A percentile compares a stretch with the other conserved stretches of the same genome.
Evolutionary conservation across 2,888 invertebrate genomes (phyloP).

Genomic region (Tupiocoris notatus): DNA sequence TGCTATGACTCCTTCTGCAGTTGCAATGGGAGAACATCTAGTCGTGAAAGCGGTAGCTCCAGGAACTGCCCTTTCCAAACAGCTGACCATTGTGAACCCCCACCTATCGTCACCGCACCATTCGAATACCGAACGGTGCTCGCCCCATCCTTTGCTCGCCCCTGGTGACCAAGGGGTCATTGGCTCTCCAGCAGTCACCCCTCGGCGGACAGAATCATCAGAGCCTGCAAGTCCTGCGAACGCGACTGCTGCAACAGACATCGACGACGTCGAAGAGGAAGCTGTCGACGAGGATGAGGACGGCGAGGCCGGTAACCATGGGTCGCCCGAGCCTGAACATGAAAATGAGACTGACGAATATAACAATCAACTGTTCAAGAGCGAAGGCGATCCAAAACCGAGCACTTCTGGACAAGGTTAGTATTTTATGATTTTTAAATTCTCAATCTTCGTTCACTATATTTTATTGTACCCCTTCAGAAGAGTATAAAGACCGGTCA

Average conservation of each 20-base stretch:
- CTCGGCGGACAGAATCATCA: conserved; percentile 7
- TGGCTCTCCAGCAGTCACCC: neutral
- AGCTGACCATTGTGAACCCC: conserved; percentile 24
- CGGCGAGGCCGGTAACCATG: neutral
- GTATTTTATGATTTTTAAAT: too few species aligned
- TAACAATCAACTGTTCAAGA: conserved; percentile 33
- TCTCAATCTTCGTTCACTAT: too few species aligned
- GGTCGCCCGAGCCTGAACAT: conserved; percentile 21
- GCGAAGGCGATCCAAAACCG: conserved; percentile 43
- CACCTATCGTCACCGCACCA: neutral
- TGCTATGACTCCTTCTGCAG: neutral
- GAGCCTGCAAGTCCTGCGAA: conserved; percentile 21
- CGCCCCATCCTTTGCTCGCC: conserved; percentile 8
- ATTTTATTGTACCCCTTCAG: too few species aligned
- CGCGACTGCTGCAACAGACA: conserved; percentile 5
- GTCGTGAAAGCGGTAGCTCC: conserved; percentile 33
- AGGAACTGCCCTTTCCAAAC: conserved; percentile 15
- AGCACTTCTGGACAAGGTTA: conserved; percentile 47
- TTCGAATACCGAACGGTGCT: conserved; percentile 10
- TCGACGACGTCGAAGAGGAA: conserved; percentile 17
- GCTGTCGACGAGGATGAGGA: conserved; percentile 35
- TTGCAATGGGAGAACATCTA: conserved; percentile 26
- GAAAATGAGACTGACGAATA: conserved; percentile 34
- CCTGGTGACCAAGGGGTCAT: conserved; percentile 1
- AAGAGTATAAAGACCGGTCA: too few species aligned